Percentiles rank a stretch among this genome's conserved stretches.
Conservation (phyloP, 2,888 invertebrate genomes). For the Pomacea canaliculata region DNA sequence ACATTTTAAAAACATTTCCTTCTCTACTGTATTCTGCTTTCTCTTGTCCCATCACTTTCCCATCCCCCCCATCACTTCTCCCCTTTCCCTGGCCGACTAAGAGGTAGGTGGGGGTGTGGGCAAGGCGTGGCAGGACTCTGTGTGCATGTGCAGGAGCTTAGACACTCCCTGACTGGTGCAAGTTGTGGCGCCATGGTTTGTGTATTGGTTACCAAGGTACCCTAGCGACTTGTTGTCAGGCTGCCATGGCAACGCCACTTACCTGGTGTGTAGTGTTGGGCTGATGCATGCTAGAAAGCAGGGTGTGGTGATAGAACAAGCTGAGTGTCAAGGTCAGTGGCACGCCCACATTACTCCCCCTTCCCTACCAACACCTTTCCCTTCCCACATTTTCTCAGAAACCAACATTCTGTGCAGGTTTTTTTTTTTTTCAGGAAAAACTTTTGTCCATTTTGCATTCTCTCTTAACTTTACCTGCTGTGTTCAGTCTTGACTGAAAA, state of each 20-base stretch:
- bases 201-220: conserved; percentile 19
- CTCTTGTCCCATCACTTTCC: no score
- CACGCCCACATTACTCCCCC: neutral
- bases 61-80: no score
- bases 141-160: no score
- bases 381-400: neutral
- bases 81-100: no score
- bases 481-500: no score
- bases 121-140: no score
- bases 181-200: neutral
- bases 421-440: neutral
- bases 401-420: neutral
- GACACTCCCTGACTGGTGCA: no score
- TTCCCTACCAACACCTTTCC: neutral
- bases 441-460: no score
- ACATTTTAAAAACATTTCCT: no score
- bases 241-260: conserved; percentile 14
- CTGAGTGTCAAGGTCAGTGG: neutral
- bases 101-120: no score
- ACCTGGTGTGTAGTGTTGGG: neutral
- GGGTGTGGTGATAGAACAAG: neutral
- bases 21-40: no score
- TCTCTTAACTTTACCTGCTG: no score
- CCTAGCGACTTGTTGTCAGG: conserved; percentile 13
- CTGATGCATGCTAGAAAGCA: neutral